Conservation (phyloP, 1,140 invertebrate species). For the Calliphora vicina region DNA sequence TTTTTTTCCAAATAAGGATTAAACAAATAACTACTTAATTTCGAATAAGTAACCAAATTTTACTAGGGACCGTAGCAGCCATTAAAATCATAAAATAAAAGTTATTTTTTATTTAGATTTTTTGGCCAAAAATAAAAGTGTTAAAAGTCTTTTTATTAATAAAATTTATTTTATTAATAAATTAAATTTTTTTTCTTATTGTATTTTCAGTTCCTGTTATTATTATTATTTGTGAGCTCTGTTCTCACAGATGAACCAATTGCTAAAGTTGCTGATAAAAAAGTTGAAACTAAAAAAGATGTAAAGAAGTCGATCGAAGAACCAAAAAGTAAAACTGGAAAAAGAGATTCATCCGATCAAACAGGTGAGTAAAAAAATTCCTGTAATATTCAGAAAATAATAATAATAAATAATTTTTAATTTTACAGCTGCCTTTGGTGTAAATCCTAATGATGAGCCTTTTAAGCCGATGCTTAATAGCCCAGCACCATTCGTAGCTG, state of each 20-base stretch:
- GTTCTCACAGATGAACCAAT: not conserved
- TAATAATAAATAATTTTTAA: too few species aligned
- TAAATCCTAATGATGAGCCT: conserved; percentile 6
- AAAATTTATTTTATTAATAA: not conserved
- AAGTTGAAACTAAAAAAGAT: not conserved
- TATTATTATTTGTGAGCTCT: not conserved
- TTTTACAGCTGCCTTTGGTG: not conserved
- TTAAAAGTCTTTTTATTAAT: too few species aligned
- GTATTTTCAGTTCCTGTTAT: not conserved
- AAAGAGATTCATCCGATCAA: conserved; percentile 54
- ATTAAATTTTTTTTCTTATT: not conserved
- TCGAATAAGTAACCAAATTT: too few species aligned
- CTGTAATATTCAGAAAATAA: not conserved
- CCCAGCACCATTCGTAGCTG: not conserved
- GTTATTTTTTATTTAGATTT: too few species aligned
- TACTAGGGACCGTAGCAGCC: too few species aligned
- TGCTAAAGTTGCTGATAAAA: not conserved
- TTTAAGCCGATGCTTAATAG: conserved; percentile 3
- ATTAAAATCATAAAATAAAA: too few species aligned
- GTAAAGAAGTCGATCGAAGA: conserved; percentile 38
- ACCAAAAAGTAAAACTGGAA: conserved; percentile 54
- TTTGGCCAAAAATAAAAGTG: too few species aligned
- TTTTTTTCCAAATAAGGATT: too few species aligned
- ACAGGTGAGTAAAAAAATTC: conserved; percentile 49
- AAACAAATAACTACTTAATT: too few species aligned